Evolutionary conservation across 2,113 vertebrate genomes (phyloP), one percentile per base, ranked within the genome.

Genomic region (Petroica traversi): DNA sequence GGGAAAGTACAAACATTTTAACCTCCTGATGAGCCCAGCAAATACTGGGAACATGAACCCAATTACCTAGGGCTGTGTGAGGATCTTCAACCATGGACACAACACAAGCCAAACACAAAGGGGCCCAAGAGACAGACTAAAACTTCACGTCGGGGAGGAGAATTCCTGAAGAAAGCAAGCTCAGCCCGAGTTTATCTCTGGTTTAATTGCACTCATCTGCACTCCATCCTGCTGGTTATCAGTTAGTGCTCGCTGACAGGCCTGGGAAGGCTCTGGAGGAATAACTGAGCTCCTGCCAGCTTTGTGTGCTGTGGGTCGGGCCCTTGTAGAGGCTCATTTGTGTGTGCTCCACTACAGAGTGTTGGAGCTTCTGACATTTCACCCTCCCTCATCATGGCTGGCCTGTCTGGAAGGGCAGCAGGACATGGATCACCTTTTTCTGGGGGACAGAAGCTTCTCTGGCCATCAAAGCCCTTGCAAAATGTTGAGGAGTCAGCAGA

Each of bases 201-300:
- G 67, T 78, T 92, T 86, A 87, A 43, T 0, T 72, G 59, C 59
- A 40, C 48, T 72, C 41, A 71, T 89, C 83, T 75, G 73, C 17
- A 19, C 38, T 82, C 69, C 81, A 76, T 66, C 71, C 41, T 57
- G 79, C 49, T 90, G 75, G 52, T 72, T 87, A 92, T 78, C 91
- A 91, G 61, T 41, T 22, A 54, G 52, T 28, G 66, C 64, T 81
- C 0, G 4, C 82, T 92, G 67, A 80, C 55, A 90, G 59, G 7
- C 33, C 71, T 94, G 54, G 49, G 72, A 76, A 90, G 63, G 63
- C 59, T 83, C 75, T 88, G 63, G 6, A 61, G 54, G 45, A 94
- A 33, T 54, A 85, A 62, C 46, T 58, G 67, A 82, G 34, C 4
- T 93, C 77, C 83, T 95, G 89, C 87, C 89, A 95, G 45, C 36